These are phyloP conservation scores for Oligia latruncula DNA, from an alignment of 2,888 invertebrate species.

Conservation along the genomic window DNA sequence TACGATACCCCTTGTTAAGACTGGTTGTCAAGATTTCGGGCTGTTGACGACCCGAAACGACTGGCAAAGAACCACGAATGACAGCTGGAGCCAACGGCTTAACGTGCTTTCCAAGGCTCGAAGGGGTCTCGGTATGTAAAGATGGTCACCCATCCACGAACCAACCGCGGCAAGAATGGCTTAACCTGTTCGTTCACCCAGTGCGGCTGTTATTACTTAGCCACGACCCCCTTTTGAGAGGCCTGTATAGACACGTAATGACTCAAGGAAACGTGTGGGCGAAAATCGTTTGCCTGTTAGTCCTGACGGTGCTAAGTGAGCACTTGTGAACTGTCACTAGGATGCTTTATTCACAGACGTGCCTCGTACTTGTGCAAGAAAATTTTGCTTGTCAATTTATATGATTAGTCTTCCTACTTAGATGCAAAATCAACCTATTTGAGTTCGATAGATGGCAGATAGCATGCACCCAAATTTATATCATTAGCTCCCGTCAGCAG, in stretches of 20 bases:
- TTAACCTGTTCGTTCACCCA: background rate
- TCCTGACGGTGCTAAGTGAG: background rate
- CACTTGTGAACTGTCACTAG: constrained; percentile 23
- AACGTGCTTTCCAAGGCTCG: no score
- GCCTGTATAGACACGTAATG: background rate
- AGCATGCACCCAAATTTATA: background rate
- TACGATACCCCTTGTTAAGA: background rate
- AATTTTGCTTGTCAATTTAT: background rate
- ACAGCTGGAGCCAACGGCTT: no score
- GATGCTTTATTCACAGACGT: background rate
- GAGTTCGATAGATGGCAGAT: background rate
- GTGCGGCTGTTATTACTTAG: background rate
- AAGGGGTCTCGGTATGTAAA: no score
- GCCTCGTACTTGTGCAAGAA: background rate
- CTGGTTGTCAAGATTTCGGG: background rate
- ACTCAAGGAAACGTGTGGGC: constrained; percentile 25
- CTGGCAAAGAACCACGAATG: background rate
- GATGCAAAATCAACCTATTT: background rate
- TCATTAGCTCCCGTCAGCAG: no score
- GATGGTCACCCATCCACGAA: no score
- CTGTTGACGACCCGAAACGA: background rate
- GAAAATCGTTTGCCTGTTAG: constrained; percentile 13
- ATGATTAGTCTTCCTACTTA: background rate
- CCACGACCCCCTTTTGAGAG: background rate
- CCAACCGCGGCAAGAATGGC: background rate